phyloP scores from a whole-genome alignment of 2,888 invertebrate species.

The Dilophus febrilis region DNA sequence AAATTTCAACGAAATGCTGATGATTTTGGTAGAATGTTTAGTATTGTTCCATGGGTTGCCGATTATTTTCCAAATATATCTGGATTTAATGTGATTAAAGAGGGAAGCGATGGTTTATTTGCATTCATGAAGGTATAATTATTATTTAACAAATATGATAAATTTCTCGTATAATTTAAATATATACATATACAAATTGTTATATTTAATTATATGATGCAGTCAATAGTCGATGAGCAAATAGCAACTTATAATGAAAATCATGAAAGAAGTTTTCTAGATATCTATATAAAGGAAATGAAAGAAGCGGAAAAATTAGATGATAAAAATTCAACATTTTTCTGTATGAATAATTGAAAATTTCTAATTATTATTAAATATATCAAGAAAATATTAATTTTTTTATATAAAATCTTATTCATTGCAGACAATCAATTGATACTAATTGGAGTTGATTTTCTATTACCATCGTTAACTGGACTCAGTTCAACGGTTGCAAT shows the following conservation, averaged over 20 bases:
- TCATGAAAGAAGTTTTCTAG: slow-evolving; percentile 40
- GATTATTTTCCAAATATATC: slow-evolving; percentile 39
- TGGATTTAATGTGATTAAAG: slow-evolving; percentile 33
- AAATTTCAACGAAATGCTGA: slow-evolving; percentile 39
- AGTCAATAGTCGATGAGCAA: slow-evolving; percentile 35
- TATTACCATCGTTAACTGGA: slow-evolving; percentile 41
- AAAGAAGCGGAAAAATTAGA: slow-evolving; percentile 28
- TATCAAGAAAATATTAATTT: no score
- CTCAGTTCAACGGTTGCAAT: slow-evolving; percentile 32
- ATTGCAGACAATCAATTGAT: slow-evolving; percentile 38
- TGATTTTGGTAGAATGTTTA: slow-evolving; percentile 40
- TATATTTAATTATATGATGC: slow-evolving; percentile 8
- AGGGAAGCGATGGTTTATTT: slow-evolving; percentile 32
- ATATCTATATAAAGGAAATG: slow-evolving; percentile 43
- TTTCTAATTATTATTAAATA: no score
- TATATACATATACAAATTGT: background rate
- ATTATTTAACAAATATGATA: background rate
- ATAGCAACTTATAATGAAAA: slow-evolving; percentile 29
- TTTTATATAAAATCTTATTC: no score
- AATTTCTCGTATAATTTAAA: background rate
- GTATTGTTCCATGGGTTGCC: slow-evolving; percentile 42
- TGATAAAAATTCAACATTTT: slow-evolving; percentile 21
- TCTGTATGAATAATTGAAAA: no score
- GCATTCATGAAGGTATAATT: slow-evolving; percentile 19
- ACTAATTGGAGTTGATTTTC: slow-evolving; percentile 39